phyloP scores from a whole-genome alignment of 2,888 invertebrate genomes.

The Meliscaeva auricollis region DNA sequence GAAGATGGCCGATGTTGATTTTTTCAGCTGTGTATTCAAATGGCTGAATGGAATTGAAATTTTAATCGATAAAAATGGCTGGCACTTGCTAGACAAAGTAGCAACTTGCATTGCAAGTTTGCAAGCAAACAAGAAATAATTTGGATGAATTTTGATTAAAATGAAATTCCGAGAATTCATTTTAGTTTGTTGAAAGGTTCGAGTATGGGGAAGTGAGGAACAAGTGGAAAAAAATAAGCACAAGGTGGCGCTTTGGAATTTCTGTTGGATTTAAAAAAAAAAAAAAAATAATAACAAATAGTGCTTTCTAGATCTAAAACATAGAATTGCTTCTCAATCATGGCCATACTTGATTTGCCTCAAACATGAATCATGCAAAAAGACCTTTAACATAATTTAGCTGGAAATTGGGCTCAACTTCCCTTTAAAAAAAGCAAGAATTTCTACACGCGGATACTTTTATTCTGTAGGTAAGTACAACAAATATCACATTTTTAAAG shows the following conservation, averaged over 20 bases:
- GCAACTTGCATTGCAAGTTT: too few relatives aligned
- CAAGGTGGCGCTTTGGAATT: slow-evolving; percentile 51
- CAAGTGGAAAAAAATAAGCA: background rate
- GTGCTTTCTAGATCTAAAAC: too few relatives aligned
- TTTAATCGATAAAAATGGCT: slow-evolving; percentile 70
- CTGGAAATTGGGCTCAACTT: too few relatives aligned
- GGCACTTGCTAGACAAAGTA: slow-evolving; percentile 8
- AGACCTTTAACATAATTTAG: too few relatives aligned
- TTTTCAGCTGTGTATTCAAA: slow-evolving; percentile 51
- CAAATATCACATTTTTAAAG: too few relatives aligned
- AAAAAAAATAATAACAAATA: too few relatives aligned
- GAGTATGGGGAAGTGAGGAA: background rate
- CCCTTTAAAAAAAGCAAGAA: too few relatives aligned
- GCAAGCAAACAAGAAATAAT: background rate
- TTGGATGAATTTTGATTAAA: slow-evolving; percentile 27
- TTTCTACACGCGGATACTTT: too few relatives aligned
- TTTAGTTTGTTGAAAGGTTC: slow-evolving; percentile 17
- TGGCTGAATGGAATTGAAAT: slow-evolving; percentile 59
- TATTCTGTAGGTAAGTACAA: too few relatives aligned
- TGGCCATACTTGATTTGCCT: too few relatives aligned
- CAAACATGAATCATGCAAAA: too few relatives aligned
- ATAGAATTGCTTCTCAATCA: too few relatives aligned
- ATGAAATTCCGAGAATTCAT: slow-evolving; percentile 39
- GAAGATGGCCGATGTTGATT: slow-evolving; percentile 62
- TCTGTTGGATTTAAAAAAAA: background rate